Conservation (phyloP, 2,888 invertebrate genomes). For the Drosophila setosimentum region DNA sequence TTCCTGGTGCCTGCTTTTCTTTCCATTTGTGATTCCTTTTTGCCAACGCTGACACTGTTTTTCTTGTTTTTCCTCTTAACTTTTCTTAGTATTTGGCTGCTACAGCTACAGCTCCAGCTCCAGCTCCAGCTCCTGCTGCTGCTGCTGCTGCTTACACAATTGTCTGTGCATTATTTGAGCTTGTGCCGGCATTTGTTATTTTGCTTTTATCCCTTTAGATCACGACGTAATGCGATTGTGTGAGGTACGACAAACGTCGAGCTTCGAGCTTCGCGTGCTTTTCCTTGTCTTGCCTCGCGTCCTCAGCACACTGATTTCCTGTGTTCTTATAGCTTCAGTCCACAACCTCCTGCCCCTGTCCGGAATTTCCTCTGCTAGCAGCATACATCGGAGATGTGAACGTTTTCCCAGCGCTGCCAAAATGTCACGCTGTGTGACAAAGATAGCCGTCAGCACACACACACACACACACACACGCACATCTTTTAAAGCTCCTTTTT, state of each 20-base stretch:
- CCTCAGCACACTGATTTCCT: slow-evolving; percentile 44
- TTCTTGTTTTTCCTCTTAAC: slow-evolving; percentile 5
- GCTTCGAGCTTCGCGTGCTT: slow-evolving; percentile 32
- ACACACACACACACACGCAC: neutral
- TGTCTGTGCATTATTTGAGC: slow-evolving; percentile 79
- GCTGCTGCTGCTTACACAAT: slow-evolving; percentile 61
- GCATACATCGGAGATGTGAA: neutral
- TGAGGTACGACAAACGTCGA: slow-evolving; percentile 42
- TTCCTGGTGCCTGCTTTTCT: slow-evolving; percentile 44
- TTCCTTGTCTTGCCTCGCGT: slow-evolving; percentile 20
- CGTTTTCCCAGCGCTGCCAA: slow-evolving; percentile 46
- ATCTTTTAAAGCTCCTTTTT: slow-evolving; percentile 8
- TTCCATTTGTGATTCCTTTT: slow-evolving; percentile 74
- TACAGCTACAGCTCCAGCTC: neutral
- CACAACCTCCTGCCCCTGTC: neutral
- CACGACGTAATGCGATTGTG: slow-evolving; percentile 70
- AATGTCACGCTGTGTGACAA: slow-evolving; percentile 48
- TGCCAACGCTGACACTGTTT: slow-evolving; percentile 35
- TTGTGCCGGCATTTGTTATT: slow-evolving; percentile 72
- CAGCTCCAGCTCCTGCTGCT: neutral
- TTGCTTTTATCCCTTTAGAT: slow-evolving; percentile 69
- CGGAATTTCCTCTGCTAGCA: neutral
- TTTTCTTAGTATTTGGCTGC: slow-evolving; percentile 4
- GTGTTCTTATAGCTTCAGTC: slow-evolving; percentile 18
- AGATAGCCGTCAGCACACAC: slow-evolving; percentile 28